phyloP scores from a whole-genome alignment of 2,888 invertebrate species.

The Belgica antarctica region DNA sequence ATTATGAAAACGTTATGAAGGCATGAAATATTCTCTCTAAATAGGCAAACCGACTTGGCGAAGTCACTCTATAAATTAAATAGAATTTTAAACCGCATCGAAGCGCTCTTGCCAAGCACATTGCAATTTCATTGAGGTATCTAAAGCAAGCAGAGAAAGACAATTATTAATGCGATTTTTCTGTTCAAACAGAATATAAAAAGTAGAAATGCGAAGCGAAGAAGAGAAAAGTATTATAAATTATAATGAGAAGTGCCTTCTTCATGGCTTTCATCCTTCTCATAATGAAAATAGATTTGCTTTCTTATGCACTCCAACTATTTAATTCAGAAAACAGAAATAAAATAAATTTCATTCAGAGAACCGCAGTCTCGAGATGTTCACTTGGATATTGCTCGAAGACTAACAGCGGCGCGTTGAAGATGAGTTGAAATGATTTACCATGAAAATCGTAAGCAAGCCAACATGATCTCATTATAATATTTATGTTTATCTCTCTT shows the following conservation, averaged over 20 bases:
- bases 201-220: neutral
- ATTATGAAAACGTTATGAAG: neutral
- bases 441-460: neutral
- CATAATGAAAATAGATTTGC: slow-evolving; percentile 31
- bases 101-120: slow-evolving; percentile 28
- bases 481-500: neutral
- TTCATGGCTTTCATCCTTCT: slow-evolving; percentile 10
- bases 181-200: slow-evolving; percentile 30
- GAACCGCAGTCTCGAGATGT: neutral
- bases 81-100: slow-evolving; percentile 36
- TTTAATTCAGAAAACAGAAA: slow-evolving; percentile 14
- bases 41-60: slow-evolving; percentile 31
- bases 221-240: slow-evolving; percentile 26
- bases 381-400: neutral
- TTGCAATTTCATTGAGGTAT: slow-evolving; percentile 39
- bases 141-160: neutral
- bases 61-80: slow-evolving; percentile 41
- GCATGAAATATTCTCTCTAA: neutral
- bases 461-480: slow-evolving; percentile 25
- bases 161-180: slow-evolving; percentile 41
- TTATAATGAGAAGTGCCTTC: slow-evolving; percentile 39
- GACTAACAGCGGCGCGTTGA: neutral
- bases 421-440: neutral
- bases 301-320: neutral
- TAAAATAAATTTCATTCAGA: slow-evolving; percentile 26